Percentiles rank a stretch among this genome's conserved stretches.
These are phyloP conservation scores for Trypoxylus dichotomus DNA, from an alignment of 1,140 invertebrate genomes.

Conservation along the genomic window DNA sequence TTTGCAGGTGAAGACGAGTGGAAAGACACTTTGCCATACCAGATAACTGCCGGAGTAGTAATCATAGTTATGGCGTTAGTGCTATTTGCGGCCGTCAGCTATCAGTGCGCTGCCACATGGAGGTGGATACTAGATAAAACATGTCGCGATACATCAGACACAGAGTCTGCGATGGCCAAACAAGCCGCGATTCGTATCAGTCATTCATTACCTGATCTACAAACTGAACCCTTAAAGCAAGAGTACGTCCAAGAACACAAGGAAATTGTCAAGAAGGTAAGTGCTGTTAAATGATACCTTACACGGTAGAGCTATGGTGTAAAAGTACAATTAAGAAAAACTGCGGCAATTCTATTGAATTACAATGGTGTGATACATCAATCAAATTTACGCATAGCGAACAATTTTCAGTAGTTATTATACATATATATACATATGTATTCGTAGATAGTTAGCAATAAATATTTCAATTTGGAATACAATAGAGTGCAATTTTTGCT, in stretches of 20 bases:
- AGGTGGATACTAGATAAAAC: slow-evolving; percentile 65
- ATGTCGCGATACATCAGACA: slow-evolving; percentile 58
- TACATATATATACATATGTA: too few relatives aligned
- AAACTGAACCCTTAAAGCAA: slow-evolving; percentile 69
- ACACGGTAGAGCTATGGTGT: too few relatives aligned
- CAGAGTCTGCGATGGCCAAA: slow-evolving; percentile 60
- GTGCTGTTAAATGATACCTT: neutral
- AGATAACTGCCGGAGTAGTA: slow-evolving; percentile 59
- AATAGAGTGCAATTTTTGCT: too few relatives aligned
- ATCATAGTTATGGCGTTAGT: slow-evolving; percentile 66
- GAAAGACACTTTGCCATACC: slow-evolving; percentile 55
- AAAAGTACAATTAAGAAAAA: too few relatives aligned
- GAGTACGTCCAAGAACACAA: slow-evolving; percentile 74
- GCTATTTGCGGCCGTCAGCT: slow-evolving; percentile 67
- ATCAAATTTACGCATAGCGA: too few relatives aligned
- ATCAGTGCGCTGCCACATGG: slow-evolving; percentile 72
- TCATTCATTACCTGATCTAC: slow-evolving; percentile 73
- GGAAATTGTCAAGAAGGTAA: slow-evolving; percentile 67
- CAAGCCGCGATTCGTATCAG: slow-evolving; percentile 72
- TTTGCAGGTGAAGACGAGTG: slow-evolving; percentile 49
- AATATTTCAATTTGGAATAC: too few relatives aligned
- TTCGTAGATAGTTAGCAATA: too few relatives aligned
- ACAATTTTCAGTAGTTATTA: too few relatives aligned
- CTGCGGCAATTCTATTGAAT: too few relatives aligned
- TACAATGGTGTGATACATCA: too few relatives aligned